Percentiles rank a stretch among this genome's conserved stretches.
These are phyloP conservation scores for Phrynosoma blainvillii DNA, from an alignment of 2,113 vertebrate species.

Conservation along the genomic window DNA sequence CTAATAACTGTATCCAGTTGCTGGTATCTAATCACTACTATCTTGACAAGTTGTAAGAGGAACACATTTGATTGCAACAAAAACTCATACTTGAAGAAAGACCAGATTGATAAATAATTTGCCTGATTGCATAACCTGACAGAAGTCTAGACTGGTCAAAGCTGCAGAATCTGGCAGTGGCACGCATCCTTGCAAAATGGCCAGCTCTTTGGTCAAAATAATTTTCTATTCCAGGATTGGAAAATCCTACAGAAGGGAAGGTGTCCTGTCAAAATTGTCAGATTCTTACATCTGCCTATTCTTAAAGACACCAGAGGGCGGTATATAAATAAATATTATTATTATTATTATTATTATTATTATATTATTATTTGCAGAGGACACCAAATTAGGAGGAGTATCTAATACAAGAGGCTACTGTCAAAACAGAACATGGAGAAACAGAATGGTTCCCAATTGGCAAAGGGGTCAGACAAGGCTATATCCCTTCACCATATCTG, in stretches of 20 bases:
- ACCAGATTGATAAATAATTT: background rate
- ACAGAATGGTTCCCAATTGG: too few species aligned
- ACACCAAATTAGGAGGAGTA: too few species aligned
- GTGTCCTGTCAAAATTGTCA: background rate
- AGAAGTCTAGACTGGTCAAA: background rate
- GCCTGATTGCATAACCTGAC: background rate
- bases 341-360: too few species aligned
- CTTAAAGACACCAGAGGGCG: too few species aligned
- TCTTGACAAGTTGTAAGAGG: background rate
- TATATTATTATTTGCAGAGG: too few species aligned
- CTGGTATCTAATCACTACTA: background rate
- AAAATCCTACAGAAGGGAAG: background rate
- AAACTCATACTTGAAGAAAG: background rate
- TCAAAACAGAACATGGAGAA: too few species aligned
- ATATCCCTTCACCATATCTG: too few species aligned
- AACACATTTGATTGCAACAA: background rate
- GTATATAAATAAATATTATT: too few species aligned
- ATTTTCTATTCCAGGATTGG: background rate
- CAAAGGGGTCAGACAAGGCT: too few species aligned
- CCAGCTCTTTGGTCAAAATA: background rate
- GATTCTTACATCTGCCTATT: background rate
- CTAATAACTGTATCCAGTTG: background rate
- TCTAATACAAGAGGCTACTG: too few species aligned
- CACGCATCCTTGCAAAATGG: background rate
- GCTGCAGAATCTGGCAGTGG: background rate